Conservation (phyloP, 2,888 invertebrate genomes). For the Hermaeophaga mercurialis region DNA sequence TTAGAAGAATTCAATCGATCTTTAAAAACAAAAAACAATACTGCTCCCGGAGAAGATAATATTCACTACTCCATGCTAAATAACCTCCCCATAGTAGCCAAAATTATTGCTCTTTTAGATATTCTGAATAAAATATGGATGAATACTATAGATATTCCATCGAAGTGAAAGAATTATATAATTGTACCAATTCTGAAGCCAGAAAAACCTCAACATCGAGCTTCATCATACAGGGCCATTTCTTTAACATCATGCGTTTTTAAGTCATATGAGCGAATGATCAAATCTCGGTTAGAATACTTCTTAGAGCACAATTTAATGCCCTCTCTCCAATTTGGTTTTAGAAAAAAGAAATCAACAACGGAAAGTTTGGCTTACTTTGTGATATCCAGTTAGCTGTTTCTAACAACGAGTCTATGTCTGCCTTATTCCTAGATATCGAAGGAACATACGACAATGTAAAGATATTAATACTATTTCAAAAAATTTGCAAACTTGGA, state of each 20-base stretch:
- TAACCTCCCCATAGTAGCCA: background rate
- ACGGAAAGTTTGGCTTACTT: background rate
- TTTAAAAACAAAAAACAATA: background rate
- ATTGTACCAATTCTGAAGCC: background rate
- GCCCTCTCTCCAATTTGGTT: background rate
- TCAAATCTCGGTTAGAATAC: background rate
- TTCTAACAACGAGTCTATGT: background rate
- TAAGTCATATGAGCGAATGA: background rate
- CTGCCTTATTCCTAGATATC: slow-evolving; percentile 15
- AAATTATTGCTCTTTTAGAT: background rate
- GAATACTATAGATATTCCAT: background rate
- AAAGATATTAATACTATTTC: background rate
- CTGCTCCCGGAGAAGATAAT: background rate
- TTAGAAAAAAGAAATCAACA: slow-evolving; percentile 1
- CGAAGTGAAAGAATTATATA: background rate
- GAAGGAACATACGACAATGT: slow-evolving; percentile 15
- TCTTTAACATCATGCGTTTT: background rate
- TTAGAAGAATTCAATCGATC: background rate
- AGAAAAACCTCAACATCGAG: background rate
- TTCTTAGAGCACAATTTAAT: background rate
- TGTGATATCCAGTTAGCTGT: slow-evolving; percentile 13
- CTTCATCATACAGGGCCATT: background rate
- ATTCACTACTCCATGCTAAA: background rate
- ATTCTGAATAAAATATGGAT: background rate
- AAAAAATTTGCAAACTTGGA: slow-evolving; percentile 5